Percentiles rank a stretch among this genome's conserved stretches.
These are phyloP conservation scores for Echinarachnius parma DNA, from an alignment of 53 echinoderm and acorn worm species.

Conservation along the genomic window DNA sequence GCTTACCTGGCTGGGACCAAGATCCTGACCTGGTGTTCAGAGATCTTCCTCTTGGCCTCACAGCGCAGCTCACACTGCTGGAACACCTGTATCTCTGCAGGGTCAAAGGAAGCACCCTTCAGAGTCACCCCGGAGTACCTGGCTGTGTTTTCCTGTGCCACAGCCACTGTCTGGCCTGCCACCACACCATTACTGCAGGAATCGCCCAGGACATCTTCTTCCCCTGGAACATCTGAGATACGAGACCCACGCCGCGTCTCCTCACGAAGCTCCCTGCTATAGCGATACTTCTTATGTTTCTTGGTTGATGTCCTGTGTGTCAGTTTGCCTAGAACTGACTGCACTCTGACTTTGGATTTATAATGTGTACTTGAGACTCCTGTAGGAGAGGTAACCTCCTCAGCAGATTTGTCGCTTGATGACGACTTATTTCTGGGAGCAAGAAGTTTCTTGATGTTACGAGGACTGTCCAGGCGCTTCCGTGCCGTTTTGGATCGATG, in stretches of 20 bases:
- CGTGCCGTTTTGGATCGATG: conserved; percentile 27
- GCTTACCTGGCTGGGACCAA: conserved; percentile 83
- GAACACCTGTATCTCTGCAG: conserved; percentile 68
- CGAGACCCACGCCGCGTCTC: conserved; percentile 69
- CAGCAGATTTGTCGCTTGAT: conserved; percentile 60
- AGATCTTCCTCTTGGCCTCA: conserved; percentile 79
- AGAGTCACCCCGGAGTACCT: neutral
- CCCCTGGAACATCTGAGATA: conserved; percentile 6
- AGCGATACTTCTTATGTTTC: conserved; percentile 73
- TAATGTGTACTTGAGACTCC: conserved; percentile 15
- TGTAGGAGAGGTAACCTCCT: conserved; percentile 34
- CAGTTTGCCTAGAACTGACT: conserved; percentile 60
- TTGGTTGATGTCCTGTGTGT: conserved; percentile 54
- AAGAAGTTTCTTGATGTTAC: conserved; percentile 63
- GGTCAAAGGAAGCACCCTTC: conserved; percentile 54
- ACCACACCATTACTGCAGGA: conserved; percentile 12
- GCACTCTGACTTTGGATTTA: conserved; percentile 43
- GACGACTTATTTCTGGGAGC: conserved; percentile 34
- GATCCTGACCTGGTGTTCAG: conserved; percentile 89
- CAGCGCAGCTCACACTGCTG: conserved; percentile 70
- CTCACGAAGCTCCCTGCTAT: conserved; percentile 81
- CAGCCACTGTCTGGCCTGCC: conserved; percentile 3
- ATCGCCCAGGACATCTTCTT: conserved; percentile 6
- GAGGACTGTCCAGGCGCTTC: conserved; percentile 69
- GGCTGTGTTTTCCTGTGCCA: conserved; percentile 20